phyloP scores from a whole-genome alignment of 30 jellyfish, hydroid and myxozoan species.

The Hydractinia symbiolongicarpus region DNA sequence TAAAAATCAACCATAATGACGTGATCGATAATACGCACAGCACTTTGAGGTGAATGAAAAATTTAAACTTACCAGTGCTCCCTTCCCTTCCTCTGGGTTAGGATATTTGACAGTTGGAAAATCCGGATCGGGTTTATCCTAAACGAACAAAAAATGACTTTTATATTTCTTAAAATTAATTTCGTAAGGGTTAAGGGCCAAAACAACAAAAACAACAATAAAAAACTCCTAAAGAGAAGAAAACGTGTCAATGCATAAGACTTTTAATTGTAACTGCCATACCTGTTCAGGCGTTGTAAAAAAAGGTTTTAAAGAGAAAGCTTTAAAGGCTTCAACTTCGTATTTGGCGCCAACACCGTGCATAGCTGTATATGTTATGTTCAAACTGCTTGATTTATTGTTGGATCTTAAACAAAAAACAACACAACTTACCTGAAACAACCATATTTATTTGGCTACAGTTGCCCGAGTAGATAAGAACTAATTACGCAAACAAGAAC shows the following conservation, averaged over 20 bases:
- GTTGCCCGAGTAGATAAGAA: too few species aligned
- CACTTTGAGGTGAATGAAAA: background rate
- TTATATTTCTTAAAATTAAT: background rate
- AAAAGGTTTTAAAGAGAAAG: conserved; percentile 72
- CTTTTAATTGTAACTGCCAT: background rate
- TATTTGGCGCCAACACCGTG: conserved; percentile 87
- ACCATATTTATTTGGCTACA: too few species aligned
- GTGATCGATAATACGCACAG: background rate
- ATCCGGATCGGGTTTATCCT: conserved; percentile 93
- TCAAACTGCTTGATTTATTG: conserved; percentile 39
- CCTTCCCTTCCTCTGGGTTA: conserved; percentile 93
- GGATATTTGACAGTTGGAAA: conserved; percentile 93
- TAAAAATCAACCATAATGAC: background rate
- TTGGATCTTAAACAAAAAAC: conserved; percentile 21
- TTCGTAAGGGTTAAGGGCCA: background rate
- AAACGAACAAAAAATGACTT: background rate
- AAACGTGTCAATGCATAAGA: background rate
- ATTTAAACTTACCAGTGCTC: conserved; percentile 53
- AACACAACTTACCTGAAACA: background rate
- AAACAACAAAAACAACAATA: background rate
- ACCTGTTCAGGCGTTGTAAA: conserved; percentile 73
- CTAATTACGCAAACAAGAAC: too few species aligned
- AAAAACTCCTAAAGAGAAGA: background rate
- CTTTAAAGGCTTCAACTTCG: conserved; percentile 60
- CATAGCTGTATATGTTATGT: conserved; percentile 86